Base-by-base conservation (phyloP, 2,888 invertebrate species). In the Drosophila algonquin region DNA sequence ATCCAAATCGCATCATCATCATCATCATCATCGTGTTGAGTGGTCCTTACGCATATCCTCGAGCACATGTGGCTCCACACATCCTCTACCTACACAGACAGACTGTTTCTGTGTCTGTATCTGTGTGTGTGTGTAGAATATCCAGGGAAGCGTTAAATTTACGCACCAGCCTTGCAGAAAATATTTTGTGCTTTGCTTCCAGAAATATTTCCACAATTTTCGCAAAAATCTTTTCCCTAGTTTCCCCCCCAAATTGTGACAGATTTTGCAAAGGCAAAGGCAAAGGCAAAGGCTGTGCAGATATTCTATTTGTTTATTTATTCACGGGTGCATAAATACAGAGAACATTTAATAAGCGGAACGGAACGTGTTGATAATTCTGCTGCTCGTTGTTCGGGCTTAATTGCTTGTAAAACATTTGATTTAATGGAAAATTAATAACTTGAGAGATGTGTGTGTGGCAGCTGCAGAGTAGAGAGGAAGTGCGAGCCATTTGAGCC, bases 321-420 rank as follows among this genome's bases (percentile, higher is more conserved):
- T 73, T 72, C 32, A 51, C 63, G 46, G 59, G 30, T 63, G 55
- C 64, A 68, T 56, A 52, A 48, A 58, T 74, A 68, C 52, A 59
- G 27, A 21, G 21, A 21, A 21, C 70, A 81, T 79, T 77, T 85
- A 81, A 86, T 80, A 86, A 86, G 83, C 83, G 77, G 69, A 86
- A 82, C 83, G 76, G 69, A 86, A 82, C 80, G 75, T 80, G 83
- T 82, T 82, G 82, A 86, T 86, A 85, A 86, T 85, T 80, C 76
- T 65, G 45, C 76, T 65, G 45, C 48, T 61, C 46, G 51, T 56
- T 75, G 57, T 62, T 63, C 51, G 72, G 57, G 75, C 69, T 72
- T 81, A 81, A 81, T 85, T 81, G 81, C 80, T 79, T 78, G 80
- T 74, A 72, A 72, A 68, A 78, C 56, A 45, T 72, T 81, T 74